These are phyloP conservation scores for Clarias gariepinus DNA, from an alignment of 2,113 vertebrate genomes.

Conservation along the genomic window DNA sequence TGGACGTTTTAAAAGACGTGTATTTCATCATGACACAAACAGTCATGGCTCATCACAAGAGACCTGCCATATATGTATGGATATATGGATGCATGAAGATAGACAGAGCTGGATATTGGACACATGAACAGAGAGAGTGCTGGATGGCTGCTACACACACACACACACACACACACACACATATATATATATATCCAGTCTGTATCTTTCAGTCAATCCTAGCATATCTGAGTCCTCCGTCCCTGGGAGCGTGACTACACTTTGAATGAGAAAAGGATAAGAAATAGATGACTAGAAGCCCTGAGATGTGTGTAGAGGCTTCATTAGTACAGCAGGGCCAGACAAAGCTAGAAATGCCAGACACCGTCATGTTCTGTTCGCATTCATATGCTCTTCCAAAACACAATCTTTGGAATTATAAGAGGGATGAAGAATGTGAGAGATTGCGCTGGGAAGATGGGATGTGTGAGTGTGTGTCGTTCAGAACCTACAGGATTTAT, in stretches of 20 bases:
- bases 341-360: slow-evolving; percentile 2
- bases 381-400: slow-evolving; percentile 18
- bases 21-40: neutral
- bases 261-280: slow-evolving; percentile 26
- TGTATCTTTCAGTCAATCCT: slow-evolving; percentile 20
- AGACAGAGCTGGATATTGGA: neutral
- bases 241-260: slow-evolving; percentile 19
- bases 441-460: neutral
- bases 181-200: slow-evolving; percentile 4
- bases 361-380: slow-evolving; percentile 34
- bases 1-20: neutral
- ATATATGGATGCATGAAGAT: neutral
- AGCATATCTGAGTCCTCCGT: slow-evolving; percentile 36
- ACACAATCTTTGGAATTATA: slow-evolving; percentile 25
- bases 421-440: neutral
- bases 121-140: neutral
- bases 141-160: neutral
- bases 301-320: slow-evolving; percentile 27
- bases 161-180: too few species aligned
- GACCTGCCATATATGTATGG: too few species aligned
- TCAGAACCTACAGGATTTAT: slow-evolving; percentile 9
- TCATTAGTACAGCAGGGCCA: slow-evolving; percentile 32
- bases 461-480: slow-evolving; percentile 2
- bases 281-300: slow-evolving; percentile 14
- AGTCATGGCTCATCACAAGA: too few species aligned